Evolutionary conservation across 2,797 vertebrate genomes (phyloP), one percentile per base, ranked within the genome.

Genomic region (Darevskia nairensis): DNA sequence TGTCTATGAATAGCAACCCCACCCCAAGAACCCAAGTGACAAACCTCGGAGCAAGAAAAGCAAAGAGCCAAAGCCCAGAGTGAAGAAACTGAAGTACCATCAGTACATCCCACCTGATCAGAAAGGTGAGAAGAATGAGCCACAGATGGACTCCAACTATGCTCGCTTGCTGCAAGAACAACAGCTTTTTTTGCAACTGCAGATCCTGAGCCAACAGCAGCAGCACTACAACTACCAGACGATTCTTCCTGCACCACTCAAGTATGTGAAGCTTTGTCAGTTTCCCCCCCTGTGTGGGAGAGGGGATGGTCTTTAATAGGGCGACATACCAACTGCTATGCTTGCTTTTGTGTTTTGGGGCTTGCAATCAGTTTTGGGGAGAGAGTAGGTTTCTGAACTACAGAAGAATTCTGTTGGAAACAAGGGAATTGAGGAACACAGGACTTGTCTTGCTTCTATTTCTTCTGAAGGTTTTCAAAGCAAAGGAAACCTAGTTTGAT

Each of bases 21-120:
- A 98, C 87, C 96, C 97, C 84, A 98, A 98, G 96, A 97, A 97
- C 64, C 93, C 97, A 5, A 95, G 94, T 1, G 99, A 99, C 88
- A 99, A 98, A 94, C 97, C 97, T 92, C 98, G 98, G 88, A 97
- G 97, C 96, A 99, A 99, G 95, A 99, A 98, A 95, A 97, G 96
- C 96, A 99, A 98, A 96, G 98, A 99, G 86, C 96, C 98, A 74
- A 99, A 98, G 91, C 98, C 98, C 1, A 97, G 98, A 86, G 97
- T 99, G 81, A 99, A 98, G 96, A 99, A 99, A 96, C 82, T 99
- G 39, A 99, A 99, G 95, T 99, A 99, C 94, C 99, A 99, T 93
- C 99, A 99, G 92, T 99, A 99, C 96, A 98, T 99, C 86, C 99
- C 99, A 4, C 99, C 99, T 0, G 98, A 99, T 95, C 98, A 99